phyloP scores from a whole-genome alignment of 1,140 invertebrate species.

The Platyscapa corneri region DNA sequence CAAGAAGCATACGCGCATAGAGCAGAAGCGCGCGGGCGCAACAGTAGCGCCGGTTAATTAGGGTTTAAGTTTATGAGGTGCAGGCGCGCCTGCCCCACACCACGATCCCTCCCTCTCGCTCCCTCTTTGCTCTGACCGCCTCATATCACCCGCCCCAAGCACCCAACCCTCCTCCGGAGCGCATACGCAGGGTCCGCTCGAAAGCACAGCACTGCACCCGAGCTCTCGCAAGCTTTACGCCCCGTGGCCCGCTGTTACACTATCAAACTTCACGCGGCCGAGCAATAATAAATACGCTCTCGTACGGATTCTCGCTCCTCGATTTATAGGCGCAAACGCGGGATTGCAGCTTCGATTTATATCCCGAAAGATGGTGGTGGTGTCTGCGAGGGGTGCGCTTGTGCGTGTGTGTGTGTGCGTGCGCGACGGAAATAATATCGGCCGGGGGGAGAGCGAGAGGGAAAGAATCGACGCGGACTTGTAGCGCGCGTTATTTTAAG shows the following conservation, averaged over 20 bases:
- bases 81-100: constrained; percentile 69
- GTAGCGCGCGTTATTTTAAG: constrained; percentile 34
- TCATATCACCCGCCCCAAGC: constrained; percentile 29
- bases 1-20: constrained; percentile 71
- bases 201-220: constrained; percentile 55
- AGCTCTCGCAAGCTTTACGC: constrained; percentile 53
- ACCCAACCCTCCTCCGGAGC: constrained; percentile 42
- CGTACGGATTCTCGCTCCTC: constrained; percentile 8
- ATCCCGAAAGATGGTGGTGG: constrained; percentile 13
- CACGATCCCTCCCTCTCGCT: constrained; percentile 53
- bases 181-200: constrained; percentile 40
- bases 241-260: constrained; percentile 55
- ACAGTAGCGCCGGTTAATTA: constrained; percentile 75
- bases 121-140: constrained; percentile 11
- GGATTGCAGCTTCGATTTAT: constrained; percentile 42
- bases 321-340: constrained; percentile 29
- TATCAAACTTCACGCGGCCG: constrained; percentile 67
- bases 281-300: constrained; percentile 45
- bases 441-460: background rate
- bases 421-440: constrained; percentile 39
- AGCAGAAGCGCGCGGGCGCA: constrained; percentile 55
- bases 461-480: background rate
- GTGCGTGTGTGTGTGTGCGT: background rate
- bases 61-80: constrained; percentile 76
- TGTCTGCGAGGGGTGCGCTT: background rate